A percentile compares a stretch with the other conserved stretches of the same genome.
Conservation (phyloP, 2,888 invertebrate species). For the Perdita meconis region DNA sequence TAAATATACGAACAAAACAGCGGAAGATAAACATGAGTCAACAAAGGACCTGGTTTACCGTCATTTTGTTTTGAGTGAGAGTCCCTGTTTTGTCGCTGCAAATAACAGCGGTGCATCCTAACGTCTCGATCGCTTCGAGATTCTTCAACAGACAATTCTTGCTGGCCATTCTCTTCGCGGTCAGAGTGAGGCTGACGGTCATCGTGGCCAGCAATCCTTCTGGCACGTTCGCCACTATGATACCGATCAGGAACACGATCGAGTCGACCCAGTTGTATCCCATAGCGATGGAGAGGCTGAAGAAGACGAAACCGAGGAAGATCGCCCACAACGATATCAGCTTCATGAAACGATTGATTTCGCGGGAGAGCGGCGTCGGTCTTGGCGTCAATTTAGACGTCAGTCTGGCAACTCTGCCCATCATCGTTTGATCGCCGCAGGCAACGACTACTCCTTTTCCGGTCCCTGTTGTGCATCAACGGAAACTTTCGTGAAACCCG, state of each 20-base stretch:
- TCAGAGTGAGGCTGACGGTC: constrained; percentile 90
- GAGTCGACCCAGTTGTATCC: constrained; percentile 89
- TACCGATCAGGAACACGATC: constrained; percentile 87
- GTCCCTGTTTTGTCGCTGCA: constrained; percentile 94
- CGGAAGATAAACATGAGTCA: neutral
- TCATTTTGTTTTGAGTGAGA: constrained; percentile 90
- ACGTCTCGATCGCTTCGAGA: constrained; percentile 91
- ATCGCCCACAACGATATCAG: constrained; percentile 89
- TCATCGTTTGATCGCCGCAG: constrained; percentile 88
- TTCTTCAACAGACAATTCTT: constrained; percentile 93
- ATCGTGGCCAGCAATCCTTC: constrained; percentile 92
- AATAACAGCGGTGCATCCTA: constrained; percentile 92
- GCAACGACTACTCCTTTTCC: constrained; percentile 87
- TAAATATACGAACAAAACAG: neutral
- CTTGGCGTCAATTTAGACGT: constrained; percentile 88
- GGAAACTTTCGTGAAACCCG: constrained; percentile 6
- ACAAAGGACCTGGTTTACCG: constrained; percentile 89
- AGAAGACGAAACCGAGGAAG: constrained; percentile 89
- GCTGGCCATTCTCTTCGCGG: constrained; percentile 91
- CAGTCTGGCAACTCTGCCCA: constrained; percentile 89
- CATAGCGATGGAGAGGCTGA: constrained; percentile 88
- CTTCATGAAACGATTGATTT: constrained; percentile 91
- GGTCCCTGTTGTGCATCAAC: constrained; percentile 73
- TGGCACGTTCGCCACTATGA: constrained; percentile 92
- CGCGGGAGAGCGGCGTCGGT: constrained; percentile 91